Base-by-base conservation (phyloP, 2,113 vertebrate genomes). In the Dicentrarchus labrax region DNA sequence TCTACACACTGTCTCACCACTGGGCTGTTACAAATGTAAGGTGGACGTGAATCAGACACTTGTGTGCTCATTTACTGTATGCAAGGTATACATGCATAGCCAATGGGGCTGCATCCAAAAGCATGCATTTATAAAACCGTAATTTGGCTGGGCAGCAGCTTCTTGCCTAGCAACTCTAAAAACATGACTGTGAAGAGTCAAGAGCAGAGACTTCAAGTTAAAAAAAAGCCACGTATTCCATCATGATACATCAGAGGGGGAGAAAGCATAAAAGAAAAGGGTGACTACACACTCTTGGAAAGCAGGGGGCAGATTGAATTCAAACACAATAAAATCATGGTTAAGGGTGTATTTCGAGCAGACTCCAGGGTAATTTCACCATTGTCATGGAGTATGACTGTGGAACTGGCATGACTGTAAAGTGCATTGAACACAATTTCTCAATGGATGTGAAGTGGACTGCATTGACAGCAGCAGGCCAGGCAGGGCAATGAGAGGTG, bases 401-500 rank as follows among this genome's bases (percentile, higher is more conserved):
- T 13, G 53, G 53, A 80, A 72, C 77, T 78, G 76, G 43, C 51
- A 8, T 19, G 48, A 19, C 65, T 74, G 67, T 30, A 54, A 56
- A 78, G 85, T 36, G 84, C 51, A 56, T 12, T 60, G 48, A 80
- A 48, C 45, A 70, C 64, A 24, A 89, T 87, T 86, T 89, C 76
- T 92, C 74, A 86, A 79, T 90, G 68, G 84, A 91, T 50, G 68
- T 85, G 80, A 73, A 92, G 88, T 68, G 81, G 70, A 74, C 60
- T 22, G 47, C 76, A 83, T 45, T 83, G 87, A 88, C 82, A 82
- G 77, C 60, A 75, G 87, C 83, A 30, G 83, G 88, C 76, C 76
- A 71, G 50, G 72, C 83, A 61, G 86, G 51, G 83, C 87, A 85
- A 84, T 88, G 87, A 93, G 91, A 92, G 84, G 84, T 86, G 80